Evolutionary conservation across 2,888 invertebrate genomes (phyloP).

Genomic region (Cheilosia pagana): DNA sequence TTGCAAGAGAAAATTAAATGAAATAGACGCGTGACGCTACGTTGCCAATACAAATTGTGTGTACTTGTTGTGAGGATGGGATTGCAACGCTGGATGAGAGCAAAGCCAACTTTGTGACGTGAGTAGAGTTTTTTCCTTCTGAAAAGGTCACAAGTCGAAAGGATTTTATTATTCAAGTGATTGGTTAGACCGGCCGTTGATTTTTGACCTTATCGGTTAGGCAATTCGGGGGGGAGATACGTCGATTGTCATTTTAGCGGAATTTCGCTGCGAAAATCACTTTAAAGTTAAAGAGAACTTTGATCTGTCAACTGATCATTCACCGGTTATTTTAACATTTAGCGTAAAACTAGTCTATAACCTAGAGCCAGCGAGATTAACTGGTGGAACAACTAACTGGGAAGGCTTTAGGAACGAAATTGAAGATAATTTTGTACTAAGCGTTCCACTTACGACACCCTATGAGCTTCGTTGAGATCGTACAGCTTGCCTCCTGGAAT

Average conservation of each 20-base stretch:
- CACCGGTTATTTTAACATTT: too few relatives aligned
- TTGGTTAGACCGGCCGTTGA: background rate
- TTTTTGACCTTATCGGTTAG: slow-evolving; percentile 23
- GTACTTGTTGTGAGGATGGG: slow-evolving; percentile 42
- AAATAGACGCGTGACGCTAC: slow-evolving; percentile 72
- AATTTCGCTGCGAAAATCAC: too few relatives aligned
- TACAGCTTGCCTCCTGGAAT: too few relatives aligned
- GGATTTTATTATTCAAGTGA: slow-evolving; percentile 10
- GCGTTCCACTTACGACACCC: too few relatives aligned
- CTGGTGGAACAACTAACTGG: too few relatives aligned
- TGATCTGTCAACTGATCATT: too few relatives aligned
- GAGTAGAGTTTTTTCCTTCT: slow-evolving; percentile 7
- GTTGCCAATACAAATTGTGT: slow-evolving; percentile 57
- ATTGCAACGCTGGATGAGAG: slow-evolving; percentile 62
- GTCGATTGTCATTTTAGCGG: background rate
- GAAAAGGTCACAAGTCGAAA: slow-evolving; percentile 42
- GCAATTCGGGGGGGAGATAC: background rate
- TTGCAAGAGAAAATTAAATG: slow-evolving; percentile 71
- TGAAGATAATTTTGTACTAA: too few relatives aligned
- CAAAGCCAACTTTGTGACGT: slow-evolving; percentile 43
- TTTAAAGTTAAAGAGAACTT: too few relatives aligned
- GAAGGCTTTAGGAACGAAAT: too few relatives aligned
- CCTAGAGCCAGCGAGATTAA: too few relatives aligned
- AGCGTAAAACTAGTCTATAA: too few relatives aligned
- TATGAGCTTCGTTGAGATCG: too few relatives aligned